These are phyloP conservation scores for Lasiommata megera DNA, from an alignment of 2,888 invertebrate genomes.

Conservation along the genomic window DNA sequence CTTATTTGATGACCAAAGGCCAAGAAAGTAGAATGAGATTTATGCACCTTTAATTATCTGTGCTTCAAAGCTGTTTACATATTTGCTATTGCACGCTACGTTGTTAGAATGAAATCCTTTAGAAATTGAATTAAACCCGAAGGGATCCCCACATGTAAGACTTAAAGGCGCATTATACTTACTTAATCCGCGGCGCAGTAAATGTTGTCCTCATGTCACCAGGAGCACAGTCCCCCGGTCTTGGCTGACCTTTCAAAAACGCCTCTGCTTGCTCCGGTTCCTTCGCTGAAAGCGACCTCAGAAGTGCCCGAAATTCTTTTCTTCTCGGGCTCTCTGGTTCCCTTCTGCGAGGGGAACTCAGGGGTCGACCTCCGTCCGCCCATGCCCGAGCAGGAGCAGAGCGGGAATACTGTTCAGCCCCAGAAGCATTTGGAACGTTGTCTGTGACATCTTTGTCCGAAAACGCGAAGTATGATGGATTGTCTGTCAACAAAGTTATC, in stretches of 20 bases:
- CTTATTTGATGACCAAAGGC: too few species aligned
- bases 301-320: slow-evolving; percentile 81
- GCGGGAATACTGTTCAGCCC: slow-evolving; percentile 82
- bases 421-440: slow-evolving; percentile 46
- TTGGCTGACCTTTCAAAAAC: slow-evolving; percentile 85
- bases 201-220: slow-evolving; percentile 71
- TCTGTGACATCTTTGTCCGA: slow-evolving; percentile 75
- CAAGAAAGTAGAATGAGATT: too few species aligned
- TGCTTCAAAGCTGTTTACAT: too few species aligned
- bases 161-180: slow-evolving; percentile 32
- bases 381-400: slow-evolving; percentile 86
- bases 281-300: slow-evolving; percentile 84
- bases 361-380: slow-evolving; percentile 59
- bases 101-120: too few species aligned
- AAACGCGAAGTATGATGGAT: slow-evolving; percentile 89
- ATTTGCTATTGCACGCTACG: too few species aligned
- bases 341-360: slow-evolving; percentile 61
- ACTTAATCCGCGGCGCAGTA: slow-evolving; percentile 73
- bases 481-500: slow-evolving; percentile 82
- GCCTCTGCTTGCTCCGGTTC: slow-evolving; percentile 84
- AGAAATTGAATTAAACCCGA: too few species aligned
- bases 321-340: slow-evolving; percentile 71
- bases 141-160: too few species aligned
- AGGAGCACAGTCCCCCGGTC: slow-evolving; percentile 85
- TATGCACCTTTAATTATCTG: too few species aligned